Base-by-base conservation (phyloP, 2,888 invertebrate species). In the Apamea crenata region DNA sequence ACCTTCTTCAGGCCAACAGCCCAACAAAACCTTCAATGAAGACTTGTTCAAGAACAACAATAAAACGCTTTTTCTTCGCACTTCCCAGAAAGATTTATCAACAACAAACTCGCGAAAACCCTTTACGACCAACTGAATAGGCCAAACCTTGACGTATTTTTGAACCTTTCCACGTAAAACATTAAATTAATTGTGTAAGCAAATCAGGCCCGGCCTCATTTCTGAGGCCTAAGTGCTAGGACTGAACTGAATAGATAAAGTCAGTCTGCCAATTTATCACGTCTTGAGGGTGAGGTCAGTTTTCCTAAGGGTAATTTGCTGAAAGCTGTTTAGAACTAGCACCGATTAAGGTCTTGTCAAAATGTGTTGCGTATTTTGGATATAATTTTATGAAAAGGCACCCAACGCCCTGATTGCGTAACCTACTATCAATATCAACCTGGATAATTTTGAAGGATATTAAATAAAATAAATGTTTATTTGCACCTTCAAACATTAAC, bases 151-250 rank as follows among this genome's bases (percentile, higher is more conserved):
- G 53, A 65, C 47, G 68, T 18, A 61, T 59, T 78, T 82, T 81
- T 70, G 56, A 83, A 69, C 40, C 65, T 50, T 10, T n/a, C 65
- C 78, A 81, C 83, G 83, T 70, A 59, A 50, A 81, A 44, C 56
- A 83, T 83, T 83, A 69, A 69, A 81, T 81, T 59, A 78, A 56
- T 66, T 83, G 36, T 18, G 69, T 65, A 83, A 83, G 47, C 78
- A 83, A 83, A 81, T 83, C 83, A 83, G 59, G 56, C 69, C 25
- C 14, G 36, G 0, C n/a, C 78, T 69, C 59, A 69, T 81, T 77
- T 61, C 59, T 29, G 16, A 10, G 63, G 44, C 32, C 47, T 83
- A 69, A 81, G 69, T 59, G 32, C 69, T 47, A 68, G 18, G 44
- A 53, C 82, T 80, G 83, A 67, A 18, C 50, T 61, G 67, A 61